Percentiles rank a stretch among this genome's conserved stretches.
Conservation (phyloP, 2,888 invertebrate species). For the Hirtodrosophila duncani region DNA sequence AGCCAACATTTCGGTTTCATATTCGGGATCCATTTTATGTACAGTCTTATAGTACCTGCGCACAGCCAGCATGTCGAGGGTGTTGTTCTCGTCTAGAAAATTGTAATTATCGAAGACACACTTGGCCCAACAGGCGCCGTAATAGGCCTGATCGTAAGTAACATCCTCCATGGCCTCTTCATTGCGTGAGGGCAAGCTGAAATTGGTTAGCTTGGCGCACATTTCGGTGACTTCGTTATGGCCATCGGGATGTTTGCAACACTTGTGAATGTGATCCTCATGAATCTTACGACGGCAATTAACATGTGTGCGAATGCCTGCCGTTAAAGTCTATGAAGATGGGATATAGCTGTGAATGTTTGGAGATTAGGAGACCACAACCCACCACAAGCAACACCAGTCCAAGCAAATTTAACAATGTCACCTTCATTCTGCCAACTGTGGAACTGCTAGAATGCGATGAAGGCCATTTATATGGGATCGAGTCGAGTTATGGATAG, state of each 20-base stretch:
- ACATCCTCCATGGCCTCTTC: constrained; percentile 48
- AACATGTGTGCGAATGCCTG: constrained; percentile 6
- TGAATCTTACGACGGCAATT: constrained; percentile 41
- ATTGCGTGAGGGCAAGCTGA: constrained; percentile 34
- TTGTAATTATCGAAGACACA: too few species aligned
- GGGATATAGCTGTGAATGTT: neutral
- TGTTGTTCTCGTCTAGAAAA: constrained; percentile 36
- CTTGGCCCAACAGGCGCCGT: constrained; percentile 41
- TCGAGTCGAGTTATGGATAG: constrained; percentile 21
- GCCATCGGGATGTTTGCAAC: constrained; percentile 58
- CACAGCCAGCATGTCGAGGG: constrained; percentile 43
- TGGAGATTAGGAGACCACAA: too few species aligned
- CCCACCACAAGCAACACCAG: neutral
- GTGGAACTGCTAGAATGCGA: constrained; percentile 26
- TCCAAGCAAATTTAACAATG: neutral
- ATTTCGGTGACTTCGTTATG: constrained; percentile 49
- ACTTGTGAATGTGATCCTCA: constrained; percentile 52
- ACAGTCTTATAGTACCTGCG: constrained; percentile 27
- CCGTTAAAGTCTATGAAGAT: too few species aligned
- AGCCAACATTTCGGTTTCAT: constrained; percentile 43
- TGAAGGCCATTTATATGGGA: neutral
- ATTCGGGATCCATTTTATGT: constrained; percentile 48
- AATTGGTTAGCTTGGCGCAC: constrained; percentile 47
- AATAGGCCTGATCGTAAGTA: constrained; percentile 39
- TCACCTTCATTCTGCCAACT: too few species aligned